phyloP scores from a whole-genome alignment of 2,888 invertebrate genomes.

The Perizoma flavofasciatum region DNA sequence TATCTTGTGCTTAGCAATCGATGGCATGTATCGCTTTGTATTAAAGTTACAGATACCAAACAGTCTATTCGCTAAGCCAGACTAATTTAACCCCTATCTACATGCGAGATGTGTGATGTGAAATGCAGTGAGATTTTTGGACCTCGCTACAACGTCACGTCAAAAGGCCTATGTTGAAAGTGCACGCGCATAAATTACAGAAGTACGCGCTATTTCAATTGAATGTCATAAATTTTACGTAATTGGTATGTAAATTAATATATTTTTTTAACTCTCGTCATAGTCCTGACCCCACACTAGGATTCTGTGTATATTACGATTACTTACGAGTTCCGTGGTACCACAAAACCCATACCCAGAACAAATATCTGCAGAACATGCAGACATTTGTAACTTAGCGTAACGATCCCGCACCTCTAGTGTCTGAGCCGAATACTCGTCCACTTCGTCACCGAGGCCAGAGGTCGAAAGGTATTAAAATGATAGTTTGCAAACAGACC shows the following conservation, averaged over 20 bases:
- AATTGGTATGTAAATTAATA: conserved; percentile 29
- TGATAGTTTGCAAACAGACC: no score
- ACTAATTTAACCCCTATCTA: conserved; percentile 8
- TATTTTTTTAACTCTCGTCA: conserved; percentile 30
- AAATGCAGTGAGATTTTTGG: conserved; percentile 42
- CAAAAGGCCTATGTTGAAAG: conserved; percentile 65
- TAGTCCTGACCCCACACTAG: neutral
- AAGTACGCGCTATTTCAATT: conserved; percentile 57
- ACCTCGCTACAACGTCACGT: conserved; percentile 55
- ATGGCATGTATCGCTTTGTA: conserved; percentile 14
- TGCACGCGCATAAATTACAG: conserved; percentile 59
- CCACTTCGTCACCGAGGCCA: no score
- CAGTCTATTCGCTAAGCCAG: conserved; percentile 5
- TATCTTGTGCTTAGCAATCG: conserved; percentile 8
- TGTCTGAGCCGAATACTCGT: no score
- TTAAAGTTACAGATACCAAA: conserved; percentile 6
- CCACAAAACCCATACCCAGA: no score
- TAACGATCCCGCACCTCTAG: no score
- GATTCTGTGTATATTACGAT: no score
- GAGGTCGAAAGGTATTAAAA: no score
- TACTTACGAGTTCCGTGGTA: no score
- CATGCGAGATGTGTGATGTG: conserved; percentile 18
- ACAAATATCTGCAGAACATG: neutral
- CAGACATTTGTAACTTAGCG: no score
- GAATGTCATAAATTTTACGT: conserved; percentile 61